Base-by-base conservation (phyloP, 1,140 invertebrate genomes). In the Neodiprion virginianus region DNA sequence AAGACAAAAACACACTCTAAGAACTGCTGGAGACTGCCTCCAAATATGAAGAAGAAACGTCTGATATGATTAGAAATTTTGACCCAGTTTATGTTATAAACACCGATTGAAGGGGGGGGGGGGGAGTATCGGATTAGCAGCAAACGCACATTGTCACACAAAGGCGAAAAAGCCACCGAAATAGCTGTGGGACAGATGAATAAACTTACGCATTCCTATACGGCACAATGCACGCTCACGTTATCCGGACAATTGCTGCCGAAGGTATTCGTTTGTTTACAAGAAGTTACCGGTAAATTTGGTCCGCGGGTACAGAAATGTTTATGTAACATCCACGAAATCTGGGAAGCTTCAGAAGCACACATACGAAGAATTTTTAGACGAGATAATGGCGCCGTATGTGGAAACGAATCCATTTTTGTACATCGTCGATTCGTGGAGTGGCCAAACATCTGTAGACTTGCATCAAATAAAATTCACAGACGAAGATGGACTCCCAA, bases 191-290 rank as follows among this genome's bases (percentile, higher is more conserved):
- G 65, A 7, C 14, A 66, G 17, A 23, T 67, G 17, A 73, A 73
- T 73, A 65, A 67, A 14, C 40, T 73, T 17, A 75, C 77, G 12
- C 75, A 78, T 65, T 74, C 73, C 2, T 78, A 76, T 72, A 78
- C 75, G 1, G 74, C 74, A 12, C 73, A 76, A 69, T 72, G 72
- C 12, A 53, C 65, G 0, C 65, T 78, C 14, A 73, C 77, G 49
- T 61, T 73, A 28, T 14, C 73, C 17, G 77, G 77, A 48, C 71
- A 69, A 73, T 66, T 78, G 12, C 71, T 75, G 28, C 74, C 73
- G 8, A 67, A 72, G 12, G 68, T 76, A 66, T 67, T 76, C 21
- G 61, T 78, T 67, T 76, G 77, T 68, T n/a, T 76, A 11, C 77
- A 78, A 71, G 77, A 78, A 72, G 50, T 66, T 1, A 74, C 48